Base-by-base conservation (phyloP, 1,140 invertebrate genomes). In the Heliconius himera region DNA sequence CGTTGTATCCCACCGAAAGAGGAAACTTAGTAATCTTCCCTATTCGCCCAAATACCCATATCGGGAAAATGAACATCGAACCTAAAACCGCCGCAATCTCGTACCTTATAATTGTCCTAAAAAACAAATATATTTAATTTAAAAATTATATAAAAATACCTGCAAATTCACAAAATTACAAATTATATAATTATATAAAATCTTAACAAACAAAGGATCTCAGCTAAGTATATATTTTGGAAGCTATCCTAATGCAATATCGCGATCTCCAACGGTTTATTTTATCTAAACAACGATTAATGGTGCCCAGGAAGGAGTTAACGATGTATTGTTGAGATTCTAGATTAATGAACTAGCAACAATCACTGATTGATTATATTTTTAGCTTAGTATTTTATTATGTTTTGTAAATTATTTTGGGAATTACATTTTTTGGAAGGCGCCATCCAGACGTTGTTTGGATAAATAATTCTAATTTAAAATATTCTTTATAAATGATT, bases 261-360 rank as follows among this genome's bases (percentile, higher is more conserved):
- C 56, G 56, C 22, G 3, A 66, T 29, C 60, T 66, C 13, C 60
- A 29, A 66, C 26, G 11, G 22, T 29, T 29, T 66, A 66, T 66
- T 46, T 66, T 66, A 66, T 66, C 60, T 66, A 66, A 66, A 66
- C 60, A 66, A 66, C 26, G 60, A 66, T 66, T 66, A 66, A 66
- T 66, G 22, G 60, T 26, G 29, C 60, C 22, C 9, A 29, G 26
- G 3, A 66, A 66, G 26, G 60, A 66, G 60, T 66, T 66, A 66
- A 66, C 60, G 60, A 66, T 66, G 60, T 66, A 66, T 29, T 66
- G 60, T 66, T 66, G 8, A 66, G 60, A 16, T 66, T 66, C 60
- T 66, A 22, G 13, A 66, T 66, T 66, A 66, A 66, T 66, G 60
- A 66, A 29, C 60, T 66, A 3, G 26, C 60, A 66, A 66, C 60